Conservation (phyloP, 2,888 invertebrate genomes). For the Hirtodrosophila histrioides region DNA sequence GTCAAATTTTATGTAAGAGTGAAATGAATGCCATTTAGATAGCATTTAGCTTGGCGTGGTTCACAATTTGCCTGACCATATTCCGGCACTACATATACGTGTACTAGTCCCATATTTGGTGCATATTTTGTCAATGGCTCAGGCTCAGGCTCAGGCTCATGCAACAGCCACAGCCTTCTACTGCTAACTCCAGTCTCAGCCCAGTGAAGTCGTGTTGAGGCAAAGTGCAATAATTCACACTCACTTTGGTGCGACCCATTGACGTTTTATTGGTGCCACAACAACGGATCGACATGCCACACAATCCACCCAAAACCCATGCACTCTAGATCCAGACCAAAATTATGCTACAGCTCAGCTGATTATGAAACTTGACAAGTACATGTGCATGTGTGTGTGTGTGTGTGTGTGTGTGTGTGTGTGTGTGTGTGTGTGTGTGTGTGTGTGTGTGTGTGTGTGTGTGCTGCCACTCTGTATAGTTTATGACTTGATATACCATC, state of each 20-base stretch:
- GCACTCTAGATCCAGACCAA: constrained; percentile 18
- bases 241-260: constrained; percentile 64
- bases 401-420: too few species aligned
- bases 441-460: too few species aligned
- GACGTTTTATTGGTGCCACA: constrained; percentile 65
- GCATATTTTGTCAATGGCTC: constrained; percentile 57
- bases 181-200: constrained; percentile 16
- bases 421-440: too few species aligned
- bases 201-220: constrained; percentile 66
- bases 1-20: constrained; percentile 63
- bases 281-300: constrained; percentile 54
- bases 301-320: constrained; percentile 27
- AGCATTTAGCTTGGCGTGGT: constrained; percentile 58
- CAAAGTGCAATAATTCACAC: constrained; percentile 81
- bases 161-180: constrained; percentile 15
- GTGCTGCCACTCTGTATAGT: constrained; percentile 65
- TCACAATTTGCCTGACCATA: constrained; percentile 40
- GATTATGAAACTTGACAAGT: constrained; percentile 76
- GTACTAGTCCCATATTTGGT: constrained; percentile 55
- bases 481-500: constrained; percentile 63
- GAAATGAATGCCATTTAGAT: constrained; percentile 75
- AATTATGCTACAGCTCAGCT: constrained; percentile 44
- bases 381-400: too few species aligned
- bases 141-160: constrained; percentile 12
- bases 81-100: constrained; percentile 13